Evolutionary conservation across 2,888 invertebrate species (phyloP).

Genomic region (Clanis bilineata): DNA sequence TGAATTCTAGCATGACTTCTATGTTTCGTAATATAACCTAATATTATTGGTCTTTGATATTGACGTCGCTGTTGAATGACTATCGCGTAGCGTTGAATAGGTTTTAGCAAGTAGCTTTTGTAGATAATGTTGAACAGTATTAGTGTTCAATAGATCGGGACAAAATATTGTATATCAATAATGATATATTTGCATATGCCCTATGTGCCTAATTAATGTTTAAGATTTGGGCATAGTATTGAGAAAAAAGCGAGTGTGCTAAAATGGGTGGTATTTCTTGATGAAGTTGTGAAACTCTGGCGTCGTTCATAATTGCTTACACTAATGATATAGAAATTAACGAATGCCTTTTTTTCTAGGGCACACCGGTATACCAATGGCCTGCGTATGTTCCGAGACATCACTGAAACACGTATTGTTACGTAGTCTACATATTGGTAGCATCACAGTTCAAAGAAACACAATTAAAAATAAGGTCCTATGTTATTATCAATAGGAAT

Average conservation of each 20-base stretch:
- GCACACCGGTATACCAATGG: constrained; percentile 62
- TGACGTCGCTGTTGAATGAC: background rate
- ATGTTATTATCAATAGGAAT: background rate
- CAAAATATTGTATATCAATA: no score
- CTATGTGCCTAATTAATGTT: no score
- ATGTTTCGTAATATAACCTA: background rate
- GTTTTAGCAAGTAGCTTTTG: no score
- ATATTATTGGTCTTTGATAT: background rate
- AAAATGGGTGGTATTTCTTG: no score
- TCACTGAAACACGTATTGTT: constrained; percentile 40
- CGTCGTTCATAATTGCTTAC: no score
- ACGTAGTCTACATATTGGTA: constrained; percentile 12
- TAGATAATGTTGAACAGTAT: no score
- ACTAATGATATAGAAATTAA: no score
- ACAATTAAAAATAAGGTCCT: background rate
- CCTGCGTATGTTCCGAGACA: constrained; percentile 63
- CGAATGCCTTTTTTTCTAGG: constrained; percentile 60
- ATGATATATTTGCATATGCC: no score
- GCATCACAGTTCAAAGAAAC: constrained; percentile 10
- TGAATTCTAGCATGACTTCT: background rate
- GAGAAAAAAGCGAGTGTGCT: no score
- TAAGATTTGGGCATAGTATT: no score
- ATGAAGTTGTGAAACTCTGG: no score
- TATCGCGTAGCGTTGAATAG: background rate
- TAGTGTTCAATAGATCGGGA: no score